Evolutionary conservation across 2,113 vertebrate genomes (phyloP), one percentile per base, ranked within the genome.

Genomic region (Pogona vitticeps): DNA sequence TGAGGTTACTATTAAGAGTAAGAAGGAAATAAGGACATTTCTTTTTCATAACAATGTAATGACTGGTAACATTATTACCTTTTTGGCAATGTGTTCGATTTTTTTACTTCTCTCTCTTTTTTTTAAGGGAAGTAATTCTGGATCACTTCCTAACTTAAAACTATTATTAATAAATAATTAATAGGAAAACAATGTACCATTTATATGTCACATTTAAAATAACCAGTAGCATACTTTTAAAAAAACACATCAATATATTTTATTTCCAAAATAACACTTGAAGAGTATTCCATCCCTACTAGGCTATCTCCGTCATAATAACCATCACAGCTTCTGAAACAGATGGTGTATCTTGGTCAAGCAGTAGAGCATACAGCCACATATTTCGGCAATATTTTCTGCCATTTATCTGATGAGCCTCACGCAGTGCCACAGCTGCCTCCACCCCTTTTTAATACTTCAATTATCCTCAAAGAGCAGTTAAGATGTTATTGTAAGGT

Each of bases 251-350:
- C 26, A 67, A 1, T 28, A 28, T 28, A 67, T 67, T 67, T 28
- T 28, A 3, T 28, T 61, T 61, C 20, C 77, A 76, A 31, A 65
- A 59, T 94, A 91, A 94, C 92, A 92, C 94, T 94, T 87, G 59
- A 88, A 87, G 91, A 90, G 94, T 94, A 88, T 85, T 92, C 88
- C 88, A 81, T 87, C 85, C 14, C 73, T 87, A 2, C 71, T 52
- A 91, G 85, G 33, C 85, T 94, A 80, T 85, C 88, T 92, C 86
- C 87, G 33, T 90, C 46, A 83, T 28, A n/a, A n/a, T n/a, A 36
- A 82, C 79, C 87, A 88, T 92, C 92, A 88, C 87, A 31, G 42
- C 76, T 90, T 93, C 80, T 36, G 2, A 58, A 83, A 88, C 46
- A 89, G 38, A 52, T 65, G 38, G 67, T 77, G 58, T 28, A 17